Conservation (phyloP, 2,113 vertebrate species). For the Tichodroma muraria region DNA sequence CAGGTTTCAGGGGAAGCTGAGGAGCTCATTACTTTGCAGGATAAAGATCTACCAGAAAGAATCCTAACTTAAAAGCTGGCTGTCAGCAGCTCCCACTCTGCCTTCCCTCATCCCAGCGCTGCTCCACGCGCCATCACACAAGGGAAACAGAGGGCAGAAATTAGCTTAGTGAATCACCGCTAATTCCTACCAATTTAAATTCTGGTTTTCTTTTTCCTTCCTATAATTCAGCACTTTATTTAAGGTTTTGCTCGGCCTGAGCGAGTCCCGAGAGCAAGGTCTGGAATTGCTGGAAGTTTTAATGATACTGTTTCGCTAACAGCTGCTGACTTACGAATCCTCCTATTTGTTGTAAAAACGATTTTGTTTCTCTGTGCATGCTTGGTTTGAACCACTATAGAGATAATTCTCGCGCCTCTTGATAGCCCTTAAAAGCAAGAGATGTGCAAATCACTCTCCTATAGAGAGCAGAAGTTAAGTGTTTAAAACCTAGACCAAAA, state of each 20-base stretch:
- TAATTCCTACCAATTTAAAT: constrained; percentile 27
- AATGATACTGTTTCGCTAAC: background rate
- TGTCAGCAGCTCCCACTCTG: background rate
- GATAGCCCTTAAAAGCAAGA: background rate
- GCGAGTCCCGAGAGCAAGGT: background rate
- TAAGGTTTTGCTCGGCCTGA: constrained; percentile 18
- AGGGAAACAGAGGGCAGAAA: background rate
- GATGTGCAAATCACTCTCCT: background rate
- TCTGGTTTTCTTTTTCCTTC: background rate
- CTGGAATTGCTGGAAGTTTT: background rate
- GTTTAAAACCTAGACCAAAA: constrained; percentile 1
- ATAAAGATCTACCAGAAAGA: background rate
- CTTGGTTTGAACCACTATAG: background rate
- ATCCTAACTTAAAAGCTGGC: background rate
- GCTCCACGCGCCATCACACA: accelerated
- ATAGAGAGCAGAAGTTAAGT: background rate
- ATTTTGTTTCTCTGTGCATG: background rate
- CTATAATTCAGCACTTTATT: constrained; percentile 25
- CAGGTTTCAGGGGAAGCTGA: background rate
- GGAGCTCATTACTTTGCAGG: constrained; percentile 9
- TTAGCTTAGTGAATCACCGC: constrained; percentile 10
- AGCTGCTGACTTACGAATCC: background rate
- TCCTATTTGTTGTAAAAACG: background rate
- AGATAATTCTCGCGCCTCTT: background rate
- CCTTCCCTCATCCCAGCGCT: background rate